A percentile compares a stretch with the other conserved stretches of the same genome.
Conservation (phyloP, 2,888 invertebrate species). For the Lysandra bellargus region DNA sequence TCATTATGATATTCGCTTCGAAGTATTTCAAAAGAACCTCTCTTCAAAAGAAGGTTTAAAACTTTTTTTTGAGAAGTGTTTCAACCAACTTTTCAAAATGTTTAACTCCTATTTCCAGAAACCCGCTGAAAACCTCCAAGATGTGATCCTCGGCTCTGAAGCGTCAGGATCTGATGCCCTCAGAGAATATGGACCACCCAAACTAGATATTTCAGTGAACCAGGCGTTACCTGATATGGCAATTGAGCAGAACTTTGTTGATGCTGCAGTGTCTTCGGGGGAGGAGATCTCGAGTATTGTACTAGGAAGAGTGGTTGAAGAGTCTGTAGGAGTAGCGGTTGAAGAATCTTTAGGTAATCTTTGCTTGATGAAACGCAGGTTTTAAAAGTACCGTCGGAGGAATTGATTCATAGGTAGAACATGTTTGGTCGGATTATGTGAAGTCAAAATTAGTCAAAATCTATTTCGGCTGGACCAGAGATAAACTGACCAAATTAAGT, state of each 20-base stretch:
- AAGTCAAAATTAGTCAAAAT: no score
- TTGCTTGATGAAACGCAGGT: not conserved
- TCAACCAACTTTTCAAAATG: not conserved
- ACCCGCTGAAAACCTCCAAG: slow-evolving; percentile 64
- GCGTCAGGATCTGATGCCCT: slow-evolving; percentile 74
- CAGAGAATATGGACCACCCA: slow-evolving; percentile 74
- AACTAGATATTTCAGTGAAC: slow-evolving; percentile 53
- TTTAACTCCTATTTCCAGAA: slow-evolving; percentile 51
- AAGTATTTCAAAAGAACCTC: no score
- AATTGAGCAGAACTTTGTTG: slow-evolving; percentile 57
- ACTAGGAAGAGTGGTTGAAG: slow-evolving; percentile 35
- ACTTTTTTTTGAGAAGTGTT: no score
- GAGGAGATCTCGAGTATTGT: slow-evolving; percentile 31
- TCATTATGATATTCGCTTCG: no score
- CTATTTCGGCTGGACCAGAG: no score
- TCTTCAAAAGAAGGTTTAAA: no score
- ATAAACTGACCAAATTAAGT: no score
- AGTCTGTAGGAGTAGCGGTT: slow-evolving; percentile 37
- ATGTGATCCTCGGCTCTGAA: slow-evolving; percentile 64
- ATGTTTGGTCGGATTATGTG: no score
- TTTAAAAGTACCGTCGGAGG: no score
- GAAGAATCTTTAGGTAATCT: not conserved
- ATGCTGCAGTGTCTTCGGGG: slow-evolving; percentile 42
- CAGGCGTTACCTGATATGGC: slow-evolving; percentile 61
- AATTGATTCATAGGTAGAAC: no score